These are phyloP conservation scores for Psittacula echo DNA, from an alignment of 2,797 vertebrate genomes.

Conservation along the genomic window DNA sequence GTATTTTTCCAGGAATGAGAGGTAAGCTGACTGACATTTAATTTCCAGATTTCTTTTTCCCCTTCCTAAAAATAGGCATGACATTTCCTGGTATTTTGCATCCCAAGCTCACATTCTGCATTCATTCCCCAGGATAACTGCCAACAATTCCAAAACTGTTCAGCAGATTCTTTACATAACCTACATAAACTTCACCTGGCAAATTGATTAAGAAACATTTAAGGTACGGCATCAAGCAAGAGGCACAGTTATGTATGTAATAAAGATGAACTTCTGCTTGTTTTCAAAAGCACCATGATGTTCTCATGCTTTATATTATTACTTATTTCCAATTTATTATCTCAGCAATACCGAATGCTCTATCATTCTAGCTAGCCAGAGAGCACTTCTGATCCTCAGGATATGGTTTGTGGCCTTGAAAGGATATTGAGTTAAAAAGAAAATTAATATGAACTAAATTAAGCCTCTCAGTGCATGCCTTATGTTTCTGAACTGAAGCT, in stretches of 20 bases:
- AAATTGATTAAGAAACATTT: conserved; percentile 34
- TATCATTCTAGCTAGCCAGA: conserved; percentile 3
- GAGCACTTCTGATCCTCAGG: conserved; percentile 29
- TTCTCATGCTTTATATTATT: conserved; percentile 46
- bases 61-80: conserved; percentile 26
- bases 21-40: conserved; percentile 38
- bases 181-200: conserved; percentile 31
- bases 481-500: neutral
- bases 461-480: neutral
- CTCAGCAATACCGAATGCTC: neutral
- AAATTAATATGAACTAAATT: conserved; percentile 50
- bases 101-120: neutral
- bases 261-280: conserved; percentile 47
- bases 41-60: conserved; percentile 2
- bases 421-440: conserved; percentile 40
- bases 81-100: conserved; percentile 6
- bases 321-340: conserved; percentile 51
- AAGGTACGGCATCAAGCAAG: conserved; percentile 23
- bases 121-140: neutral
- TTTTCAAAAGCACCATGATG: conserved; percentile 39
- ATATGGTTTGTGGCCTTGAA: conserved; percentile 38
- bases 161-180: neutral
- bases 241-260: neutral
- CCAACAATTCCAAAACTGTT: neutral
- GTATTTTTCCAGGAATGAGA: neutral